These are phyloP conservation scores for Amblyteles armatorius DNA, from an alignment of 2,888 invertebrate genomes.

Conservation along the genomic window DNA sequence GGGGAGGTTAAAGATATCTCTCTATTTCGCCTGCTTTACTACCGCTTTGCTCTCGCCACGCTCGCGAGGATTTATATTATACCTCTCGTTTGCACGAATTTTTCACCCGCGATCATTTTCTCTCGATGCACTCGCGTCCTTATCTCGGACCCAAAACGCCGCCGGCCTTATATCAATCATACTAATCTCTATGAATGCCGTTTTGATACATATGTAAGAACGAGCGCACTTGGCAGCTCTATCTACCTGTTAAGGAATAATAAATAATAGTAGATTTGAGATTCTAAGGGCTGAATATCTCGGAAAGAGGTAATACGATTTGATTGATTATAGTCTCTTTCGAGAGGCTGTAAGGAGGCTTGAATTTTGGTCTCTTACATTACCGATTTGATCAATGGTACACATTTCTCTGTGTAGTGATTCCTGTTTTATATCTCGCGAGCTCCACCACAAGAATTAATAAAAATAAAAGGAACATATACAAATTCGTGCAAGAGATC, in stretches of 20 bases:
- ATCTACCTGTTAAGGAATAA: not conserved
- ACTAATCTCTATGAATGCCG: constrained; percentile 35
- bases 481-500: no score
- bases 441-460: no score
- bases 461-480: no score
- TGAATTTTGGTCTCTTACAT: not conserved
- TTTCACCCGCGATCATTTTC: not conserved
- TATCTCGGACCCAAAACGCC: constrained; percentile 19
- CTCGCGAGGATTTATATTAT: not conserved
- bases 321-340: not conserved
- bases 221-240: not conserved
- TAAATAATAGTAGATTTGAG: not conserved
- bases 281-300: not conserved
- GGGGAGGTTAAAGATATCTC: constrained; percentile 49
- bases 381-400: not conserved
- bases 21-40: constrained; percentile 48
- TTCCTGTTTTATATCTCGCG: no score
- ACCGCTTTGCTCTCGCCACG: constrained; percentile 1
- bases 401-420: not conserved
- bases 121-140: not conserved
- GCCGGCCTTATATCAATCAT: constrained; percentile 16
- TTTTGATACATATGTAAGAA: constrained; percentile 42
- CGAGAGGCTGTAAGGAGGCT: not conserved
- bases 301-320: not conserved
- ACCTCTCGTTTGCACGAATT: not conserved